Evolutionary conservation across 2,888 invertebrate species (phyloP).

Genomic region (Drosophila aldrichi): DNA sequence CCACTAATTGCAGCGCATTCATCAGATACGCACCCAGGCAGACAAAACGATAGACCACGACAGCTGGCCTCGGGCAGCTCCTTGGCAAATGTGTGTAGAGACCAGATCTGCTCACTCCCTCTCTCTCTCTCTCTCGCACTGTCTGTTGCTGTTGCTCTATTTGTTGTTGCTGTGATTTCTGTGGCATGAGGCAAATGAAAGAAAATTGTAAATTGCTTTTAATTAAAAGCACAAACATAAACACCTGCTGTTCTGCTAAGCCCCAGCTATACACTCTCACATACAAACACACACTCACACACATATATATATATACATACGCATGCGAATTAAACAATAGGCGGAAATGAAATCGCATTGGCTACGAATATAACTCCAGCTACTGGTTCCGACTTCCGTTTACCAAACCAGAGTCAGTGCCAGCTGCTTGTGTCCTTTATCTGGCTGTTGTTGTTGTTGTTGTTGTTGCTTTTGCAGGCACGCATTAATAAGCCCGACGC

Average conservation of each 20-base stretch:
- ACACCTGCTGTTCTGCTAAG: slow-evolving; percentile 70
- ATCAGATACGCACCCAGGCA: slow-evolving; percentile 70
- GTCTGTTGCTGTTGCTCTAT: neutral
- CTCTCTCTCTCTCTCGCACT: neutral
- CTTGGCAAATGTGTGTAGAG: slow-evolving; percentile 26
- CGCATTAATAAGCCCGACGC: slow-evolving; percentile 39
- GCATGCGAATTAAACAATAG: slow-evolving; percentile 52
- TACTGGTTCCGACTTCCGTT: slow-evolving; percentile 18
- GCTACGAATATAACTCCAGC: slow-evolving; percentile 48
- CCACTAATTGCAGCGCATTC: slow-evolving; percentile 74
- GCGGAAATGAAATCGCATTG: slow-evolving; percentile 74
- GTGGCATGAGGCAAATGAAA: slow-evolving; percentile 64
- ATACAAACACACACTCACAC: slow-evolving; percentile 32
- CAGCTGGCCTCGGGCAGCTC: slow-evolving; percentile 25
- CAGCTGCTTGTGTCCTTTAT: slow-evolving; percentile 62
- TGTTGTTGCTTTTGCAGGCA: slow-evolving; percentile 34
- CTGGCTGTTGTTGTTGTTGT: slow-evolving; percentile 37
- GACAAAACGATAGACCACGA: slow-evolving; percentile 49
- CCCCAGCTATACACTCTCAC: slow-evolving; percentile 1
- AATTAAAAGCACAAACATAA: slow-evolving; percentile 82
- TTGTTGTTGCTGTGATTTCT: slow-evolving; percentile 49
- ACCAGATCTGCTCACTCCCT: neutral
- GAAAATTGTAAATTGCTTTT: slow-evolving; percentile 82
- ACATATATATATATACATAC: slow-evolving; percentile 24
- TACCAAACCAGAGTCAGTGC: slow-evolving; percentile 24